Evolutionary conservation across 2,113 vertebrate genomes (phyloP).

Genomic region (Empidonax traillii): DNA sequence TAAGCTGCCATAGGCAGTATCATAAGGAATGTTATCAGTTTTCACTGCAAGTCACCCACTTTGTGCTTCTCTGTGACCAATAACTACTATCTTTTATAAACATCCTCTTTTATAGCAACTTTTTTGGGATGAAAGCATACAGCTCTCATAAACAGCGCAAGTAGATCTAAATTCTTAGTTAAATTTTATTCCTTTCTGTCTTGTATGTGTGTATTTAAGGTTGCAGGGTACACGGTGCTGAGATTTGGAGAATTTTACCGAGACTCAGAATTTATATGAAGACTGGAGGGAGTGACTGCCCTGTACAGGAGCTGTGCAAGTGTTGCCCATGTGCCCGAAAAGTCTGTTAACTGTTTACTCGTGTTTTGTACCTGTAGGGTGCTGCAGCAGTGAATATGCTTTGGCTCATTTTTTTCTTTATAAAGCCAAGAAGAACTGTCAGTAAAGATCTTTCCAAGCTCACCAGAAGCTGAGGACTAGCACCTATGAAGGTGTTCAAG

Average conservation of each 20-base stretch:
- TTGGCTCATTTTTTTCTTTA: neutral
- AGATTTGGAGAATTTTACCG: neutral
- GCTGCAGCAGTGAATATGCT: neutral
- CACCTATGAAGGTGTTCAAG: neutral
- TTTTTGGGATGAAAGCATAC: neutral
- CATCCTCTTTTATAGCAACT: neutral
- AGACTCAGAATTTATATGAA: neutral
- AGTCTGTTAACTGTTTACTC: neutral
- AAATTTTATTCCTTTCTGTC: neutral
- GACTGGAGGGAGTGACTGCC: neutral
- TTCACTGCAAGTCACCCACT: neutral
- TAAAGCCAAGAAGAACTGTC: neutral
- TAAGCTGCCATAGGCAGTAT: neutral
- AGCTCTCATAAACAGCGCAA: neutral
- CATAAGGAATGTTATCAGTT: neutral
- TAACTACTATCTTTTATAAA: neutral
- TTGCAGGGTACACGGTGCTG: neutral
- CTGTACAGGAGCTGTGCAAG: neutral
- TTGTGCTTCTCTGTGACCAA: accelerated
- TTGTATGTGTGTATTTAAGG: neutral
- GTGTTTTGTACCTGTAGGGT: neutral
- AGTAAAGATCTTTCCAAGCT: neutral
- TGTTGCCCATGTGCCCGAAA: neutral
- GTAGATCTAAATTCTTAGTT: neutral
- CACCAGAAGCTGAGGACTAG: neutral